Evolutionary conservation across 2,797 vertebrate species (phyloP), one percentile per base, ranked within the genome.

Genomic region (Poecilia velifera): DNA sequence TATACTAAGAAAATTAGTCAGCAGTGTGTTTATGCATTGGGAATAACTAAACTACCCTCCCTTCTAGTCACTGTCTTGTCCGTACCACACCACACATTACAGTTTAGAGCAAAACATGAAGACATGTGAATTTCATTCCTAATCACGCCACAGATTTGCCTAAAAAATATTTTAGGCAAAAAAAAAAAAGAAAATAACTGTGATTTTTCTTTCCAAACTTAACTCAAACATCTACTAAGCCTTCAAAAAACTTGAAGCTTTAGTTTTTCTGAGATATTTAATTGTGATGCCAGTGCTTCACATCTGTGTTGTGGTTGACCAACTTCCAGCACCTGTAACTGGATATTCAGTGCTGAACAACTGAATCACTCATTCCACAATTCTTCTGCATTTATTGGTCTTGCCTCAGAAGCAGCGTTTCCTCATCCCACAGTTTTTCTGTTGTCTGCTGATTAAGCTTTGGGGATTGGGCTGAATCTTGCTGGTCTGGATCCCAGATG

Each of bases 1-100:
- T 78, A 73, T 47, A 53, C 79, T 77, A 85, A 73, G 76, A 77
- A 72, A 83, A 68, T 86, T 59, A 70, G 8, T 89, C 73, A 87
- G 1, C n/a, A 77, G 55, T 84, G 3, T 46, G 74, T 88, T 77
- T 76, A 25, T 68, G 20, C 36, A 25, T 41, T 25, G 3, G 20
- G 20, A 25, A 41, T 41, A 25, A 25, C 22, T 41, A 41, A 4
- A 25, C 39, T 68, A 13, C 28, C 28, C 4, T 6, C 6, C 57
- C 13, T 13, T 13, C n/a, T 5, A 28, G 13, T 13, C 28, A 31
- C 28, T 2, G 0, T 31, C 28, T 55, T 55, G 53, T n/a, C 51
- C 2, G 9, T n/a, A 25, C 22, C 20, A 25, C 22, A 55, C 51
- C 51, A 55, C 51, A 55, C 51, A 34, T 62, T 62, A 14, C 31